phyloP scores from a whole-genome alignment of 2,888 invertebrate genomes.

The Carpatolechia fugitivella region DNA sequence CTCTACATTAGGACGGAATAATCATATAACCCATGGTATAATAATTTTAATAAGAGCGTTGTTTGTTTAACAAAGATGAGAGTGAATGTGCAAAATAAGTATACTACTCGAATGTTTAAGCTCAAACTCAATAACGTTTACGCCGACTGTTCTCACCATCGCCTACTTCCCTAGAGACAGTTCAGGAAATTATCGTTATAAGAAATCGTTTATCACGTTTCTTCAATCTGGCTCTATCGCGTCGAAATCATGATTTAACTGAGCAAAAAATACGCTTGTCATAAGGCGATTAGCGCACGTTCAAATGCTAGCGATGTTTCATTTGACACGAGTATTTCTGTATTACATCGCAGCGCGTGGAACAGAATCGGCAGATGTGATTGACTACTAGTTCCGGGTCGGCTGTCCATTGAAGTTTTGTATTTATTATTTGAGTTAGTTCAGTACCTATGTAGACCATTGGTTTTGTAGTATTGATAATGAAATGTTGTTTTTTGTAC shows the following conservation, averaged over 20 bases:
- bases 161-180: neutral
- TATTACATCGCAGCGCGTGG: slow-evolving; percentile 11
- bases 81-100: too few relatives aligned
- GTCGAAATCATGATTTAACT: slow-evolving; percentile 40
- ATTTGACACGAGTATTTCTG: slow-evolving; percentile 21
- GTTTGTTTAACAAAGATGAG: too few relatives aligned
- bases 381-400: slow-evolving; percentile 60
- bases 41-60: neutral
- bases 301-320: slow-evolving; percentile 32
- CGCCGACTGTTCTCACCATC: slow-evolving; percentile 2
- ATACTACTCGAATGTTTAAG: too few relatives aligned
- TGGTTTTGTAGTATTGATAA: neutral
- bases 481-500: neutral
- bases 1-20: too few relatives aligned
- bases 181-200: slow-evolving; percentile 38
- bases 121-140: slow-evolving; percentile 9
- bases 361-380: slow-evolving; percentile 28
- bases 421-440: slow-evolving; percentile 8
- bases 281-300: slow-evolving; percentile 51
- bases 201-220: slow-evolving; percentile 57
- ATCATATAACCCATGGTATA: too few relatives aligned
- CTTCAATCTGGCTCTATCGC: slow-evolving; percentile 42
- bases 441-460: slow-evolving; percentile 16
- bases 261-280: slow-evolving; percentile 58
- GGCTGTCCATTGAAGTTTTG: slow-evolving; percentile 41